Percentiles rank a stretch among this genome's conserved stretches.
Evolutionary conservation across 2,888 invertebrate species (phyloP).

Genomic region (Catocala fraxini): DNA sequence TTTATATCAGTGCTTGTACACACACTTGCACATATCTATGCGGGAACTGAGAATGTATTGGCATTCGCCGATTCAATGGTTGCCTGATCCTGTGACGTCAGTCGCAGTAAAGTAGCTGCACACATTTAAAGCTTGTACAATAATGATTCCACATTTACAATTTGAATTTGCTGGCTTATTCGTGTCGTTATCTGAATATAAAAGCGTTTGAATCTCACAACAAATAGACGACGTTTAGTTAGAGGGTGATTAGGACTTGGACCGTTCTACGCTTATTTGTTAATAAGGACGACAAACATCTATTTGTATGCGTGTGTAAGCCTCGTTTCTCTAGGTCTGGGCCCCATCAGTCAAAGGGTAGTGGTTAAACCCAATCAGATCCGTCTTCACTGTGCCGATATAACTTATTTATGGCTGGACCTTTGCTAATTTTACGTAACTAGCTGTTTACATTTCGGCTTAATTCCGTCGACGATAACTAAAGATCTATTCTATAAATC

Average conservation of each 20-base stretch:
- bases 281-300: neutral
- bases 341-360: constrained; percentile 34
- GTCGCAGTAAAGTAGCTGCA: constrained; percentile 4
- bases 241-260: neutral
- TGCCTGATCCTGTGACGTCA: constrained; percentile 16
- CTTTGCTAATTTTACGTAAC: constrained; percentile 8
- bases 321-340: constrained; percentile 11
- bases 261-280: neutral
- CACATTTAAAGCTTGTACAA: neutral
- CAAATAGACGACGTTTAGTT: too few species aligned
- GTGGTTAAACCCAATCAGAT: constrained; percentile 33
- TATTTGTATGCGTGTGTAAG: constrained; percentile 18
- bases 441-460: constrained; percentile 13
- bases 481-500: constrained; percentile 3
- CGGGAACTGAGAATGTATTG: constrained; percentile 9
- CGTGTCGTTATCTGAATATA: constrained; percentile 7
- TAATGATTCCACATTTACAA: neutral
- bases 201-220: neutral
- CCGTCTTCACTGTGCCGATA: constrained; percentile 15
- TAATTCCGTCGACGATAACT: constrained; percentile 7
- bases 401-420: constrained; percentile 28
- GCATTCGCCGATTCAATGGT: constrained; percentile 12
- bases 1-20: constrained; percentile 5
- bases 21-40: neutral
- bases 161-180: constrained; percentile 15